phyloP scores from a whole-genome alignment of 1,140 invertebrate genomes.

The Drosophila nigromelanica region DNA sequence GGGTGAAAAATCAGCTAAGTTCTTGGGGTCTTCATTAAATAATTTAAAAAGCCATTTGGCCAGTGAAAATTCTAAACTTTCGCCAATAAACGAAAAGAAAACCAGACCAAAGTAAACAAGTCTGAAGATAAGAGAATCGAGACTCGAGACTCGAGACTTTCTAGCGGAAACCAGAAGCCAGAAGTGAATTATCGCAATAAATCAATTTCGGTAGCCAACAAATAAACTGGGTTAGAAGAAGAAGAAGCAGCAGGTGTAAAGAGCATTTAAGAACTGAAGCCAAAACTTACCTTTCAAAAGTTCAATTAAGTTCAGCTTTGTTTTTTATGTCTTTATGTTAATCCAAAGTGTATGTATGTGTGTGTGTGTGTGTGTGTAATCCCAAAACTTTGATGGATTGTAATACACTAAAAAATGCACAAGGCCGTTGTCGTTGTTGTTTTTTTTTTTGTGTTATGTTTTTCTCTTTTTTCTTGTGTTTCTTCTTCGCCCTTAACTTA shows the following conservation, averaged over 20 bases:
- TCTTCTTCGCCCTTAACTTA: conserved; percentile 47
- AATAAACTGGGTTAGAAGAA: not conserved
- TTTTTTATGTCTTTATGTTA: conserved; percentile 17
- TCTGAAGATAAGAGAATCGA: conserved; percentile 28
- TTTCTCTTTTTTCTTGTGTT: conserved; percentile 21
- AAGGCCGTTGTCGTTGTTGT: conserved; percentile 56
- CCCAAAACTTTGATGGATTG: conserved; percentile 67
- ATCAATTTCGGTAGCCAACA: conserved; percentile 43
- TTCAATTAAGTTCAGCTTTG: conserved; percentile 15
- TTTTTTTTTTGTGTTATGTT: conserved; percentile 29
- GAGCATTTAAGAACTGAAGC: conserved; percentile 32
- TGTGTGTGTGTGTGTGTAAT: conserved; percentile 44
- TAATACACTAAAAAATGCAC: conserved; percentile 50
- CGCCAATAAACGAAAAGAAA: conserved; percentile 50
- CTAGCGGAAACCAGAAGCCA: conserved; percentile 48
- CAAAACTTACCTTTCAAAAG: conserved; percentile 52
- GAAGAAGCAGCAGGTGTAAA: not conserved
- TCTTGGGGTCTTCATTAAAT: not conserved
- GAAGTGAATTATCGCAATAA: conserved; percentile 54
- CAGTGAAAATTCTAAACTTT: conserved; percentile 70
- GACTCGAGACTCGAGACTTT: conserved; percentile 44
- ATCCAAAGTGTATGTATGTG: conserved; percentile 42
- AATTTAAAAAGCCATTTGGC: conserved; percentile 7
- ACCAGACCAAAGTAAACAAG: conserved; percentile 31
- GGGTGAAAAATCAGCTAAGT: not conserved